Base-by-base conservation (phyloP, 2,888 invertebrate species). In the Heliconius hortense region DNA sequence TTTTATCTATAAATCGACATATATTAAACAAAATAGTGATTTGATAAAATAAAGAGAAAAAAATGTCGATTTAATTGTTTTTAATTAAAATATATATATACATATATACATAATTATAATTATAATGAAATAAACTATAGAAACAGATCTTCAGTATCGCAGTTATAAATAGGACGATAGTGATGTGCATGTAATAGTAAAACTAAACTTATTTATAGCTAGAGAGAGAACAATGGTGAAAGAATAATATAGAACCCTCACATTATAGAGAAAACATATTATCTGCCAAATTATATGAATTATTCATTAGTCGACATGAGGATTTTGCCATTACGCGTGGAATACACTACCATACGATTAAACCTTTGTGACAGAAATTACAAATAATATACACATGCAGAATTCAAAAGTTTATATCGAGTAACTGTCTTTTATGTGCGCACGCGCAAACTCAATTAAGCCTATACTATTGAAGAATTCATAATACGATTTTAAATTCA, bases 341-440 rank as follows among this genome's bases (percentile, higher is more conserved):
- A 75, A 75, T 75, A 75, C 71, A 75, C 66, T 75, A 67, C 35
- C 75, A 75, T 75, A 72, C 35, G 72, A 75, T 75, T 75, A 75
- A 69, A 21, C 62, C 64, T 62, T 59, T 72, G 66, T 72, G 72
- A 67, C 43, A 75, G 72, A 75, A 75, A 75, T 75, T 75, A 67
- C 72, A 72, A 75, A 75, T 60, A 69, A 69, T 69, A 69, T 56
- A 67, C 53, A 72, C 66, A 75, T 31, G 31, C 53, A 71, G 39
- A 71, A 71, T 71, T 71, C 43, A 71, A 71, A 71, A 71, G 71
- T 71, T 71, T 21, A 60, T 71, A 60, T 28, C 43, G 13, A 62
- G 26, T 60, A 71, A 69, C 69, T 69, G 71, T 71, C 59, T 71
- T 71, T 71, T 71, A 62, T 71, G 59, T 26, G 26, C 59, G 71